Base-by-base conservation (phyloP, 2,113 vertebrate species). In the Micromys minutus region DNA sequence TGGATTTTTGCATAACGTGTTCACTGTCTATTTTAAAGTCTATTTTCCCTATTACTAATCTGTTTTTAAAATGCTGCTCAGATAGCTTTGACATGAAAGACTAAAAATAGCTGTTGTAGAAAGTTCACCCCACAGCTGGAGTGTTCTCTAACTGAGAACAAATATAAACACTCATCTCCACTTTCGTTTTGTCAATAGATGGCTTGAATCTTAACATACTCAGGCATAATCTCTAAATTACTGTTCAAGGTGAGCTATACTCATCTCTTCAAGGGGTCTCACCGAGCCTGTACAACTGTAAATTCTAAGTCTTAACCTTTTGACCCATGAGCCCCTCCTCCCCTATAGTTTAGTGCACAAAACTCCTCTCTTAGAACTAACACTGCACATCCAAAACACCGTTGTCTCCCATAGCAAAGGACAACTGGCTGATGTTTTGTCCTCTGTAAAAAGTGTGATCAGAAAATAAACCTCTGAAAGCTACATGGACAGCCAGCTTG, bases 31-130 rank as follows among this genome's bases (percentile, higher is more conserved):
- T 88, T 84, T 95, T 61, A 89, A 87, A 7, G 7, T 12, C 15
- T 79, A 55, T 10, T 81, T 94, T 91, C 36, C 52, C 47, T 57
- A 69, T 91, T 69, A 42, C 42, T 72, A 80, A 76, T 45, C 22
- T 72, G 81, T 75, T 93, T 79, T 79, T 34, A 45, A 95, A 90
- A 57, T 76, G 19, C n/a, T 91, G 75, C 81, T 92, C 57, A 74
- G 69, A 79, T 67, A 24, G 12, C 26, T 89, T 95, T 36, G 1
- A 12, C 24, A 22, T 11, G 34, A 93, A 90, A 88, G 50, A 63
- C 45, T 47, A 67, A 93, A 63, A 63, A 74, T 12, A 75, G 36
- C 42, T 52, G 39, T 31, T 24, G 72, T 26, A 26, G 34, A 74
- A 79, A 63, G 69, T 36, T 39, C 6, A 47, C 50, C 26, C 0